A percentile compares a stretch with the other conserved stretches of the same genome.
These are phyloP conservation scores for Rhopilema esculentum DNA, from an alignment of 30 jellyfish, hydroid and myxozoan genomes.

Conservation along the genomic window DNA sequence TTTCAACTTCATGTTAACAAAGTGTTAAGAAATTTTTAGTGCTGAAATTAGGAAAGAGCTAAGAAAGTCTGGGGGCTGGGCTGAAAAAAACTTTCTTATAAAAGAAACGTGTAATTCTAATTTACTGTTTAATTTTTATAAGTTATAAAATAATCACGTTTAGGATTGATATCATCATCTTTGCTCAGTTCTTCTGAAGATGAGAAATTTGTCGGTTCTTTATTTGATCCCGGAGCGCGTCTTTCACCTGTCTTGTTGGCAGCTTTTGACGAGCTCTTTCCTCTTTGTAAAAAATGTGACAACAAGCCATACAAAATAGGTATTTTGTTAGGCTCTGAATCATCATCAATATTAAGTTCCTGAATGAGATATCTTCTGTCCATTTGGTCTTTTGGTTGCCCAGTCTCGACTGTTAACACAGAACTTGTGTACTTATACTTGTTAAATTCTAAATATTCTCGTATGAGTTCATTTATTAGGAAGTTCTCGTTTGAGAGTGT, in stretches of 20 bases:
- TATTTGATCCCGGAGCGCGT: neutral
- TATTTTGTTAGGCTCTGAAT: constrained; percentile 17
- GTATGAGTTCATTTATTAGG: constrained; percentile 82
- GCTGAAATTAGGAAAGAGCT: too few relatives aligned
- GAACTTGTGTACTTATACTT: constrained; percentile 87
- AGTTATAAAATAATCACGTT: neutral
- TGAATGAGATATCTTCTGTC: constrained; percentile 76
- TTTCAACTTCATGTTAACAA: too few relatives aligned
- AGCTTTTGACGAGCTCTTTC: neutral
- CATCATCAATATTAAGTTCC: constrained; percentile 77
- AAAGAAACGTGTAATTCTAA: too few relatives aligned
- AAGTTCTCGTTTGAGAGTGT: constrained; percentile 89
- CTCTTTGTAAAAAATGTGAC: constrained; percentile 64
- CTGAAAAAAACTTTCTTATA: too few relatives aligned
- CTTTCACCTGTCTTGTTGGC: neutral
- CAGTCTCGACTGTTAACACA: constrained; percentile 85
- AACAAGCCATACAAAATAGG: constrained; percentile 83
- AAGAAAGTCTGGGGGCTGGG: too few relatives aligned
- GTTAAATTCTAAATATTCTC: constrained; percentile 92
- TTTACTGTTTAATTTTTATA: too few relatives aligned
- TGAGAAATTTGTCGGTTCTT: neutral
- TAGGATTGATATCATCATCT: neutral
- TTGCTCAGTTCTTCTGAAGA: neutral
- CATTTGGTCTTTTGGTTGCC: constrained; percentile 86
- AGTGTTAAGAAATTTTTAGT: too few relatives aligned